Conservation (phyloP, 2,888 invertebrate genomes). For the Drosophila kokeensis region DNA sequence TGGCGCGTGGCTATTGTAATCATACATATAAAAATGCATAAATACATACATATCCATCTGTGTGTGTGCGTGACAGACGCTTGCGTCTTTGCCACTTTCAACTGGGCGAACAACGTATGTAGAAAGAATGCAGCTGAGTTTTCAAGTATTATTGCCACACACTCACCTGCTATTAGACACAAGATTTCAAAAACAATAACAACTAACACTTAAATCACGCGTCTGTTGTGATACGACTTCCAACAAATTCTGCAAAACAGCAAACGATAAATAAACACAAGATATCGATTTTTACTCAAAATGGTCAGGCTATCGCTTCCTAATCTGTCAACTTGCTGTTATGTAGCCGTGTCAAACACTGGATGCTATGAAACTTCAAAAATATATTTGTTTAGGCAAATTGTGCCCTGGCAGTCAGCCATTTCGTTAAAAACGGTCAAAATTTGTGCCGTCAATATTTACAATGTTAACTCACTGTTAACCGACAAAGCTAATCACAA, state of each 20-base stretch:
- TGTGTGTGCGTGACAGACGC: slow-evolving; percentile 40
- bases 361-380: neutral
- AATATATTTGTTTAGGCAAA: neutral
- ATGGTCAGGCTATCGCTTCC: slow-evolving; percentile 14
- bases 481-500: neutral
- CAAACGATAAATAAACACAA: slow-evolving; percentile 14
- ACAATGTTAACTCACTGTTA: neutral
- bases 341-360: neutral
- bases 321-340: neutral
- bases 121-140: neutral
- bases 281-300: slow-evolving; percentile 39
- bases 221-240: slow-evolving; percentile 24
- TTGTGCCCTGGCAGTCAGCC: neutral
- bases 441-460: neutral
- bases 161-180: slow-evolving; percentile 37
- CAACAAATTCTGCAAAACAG: slow-evolving; percentile 15
- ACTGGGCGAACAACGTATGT: slow-evolving; percentile 1
- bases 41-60: slow-evolving; percentile 6
- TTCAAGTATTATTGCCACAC: neutral
- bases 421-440: neutral
- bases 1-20: slow-evolving; percentile 40
- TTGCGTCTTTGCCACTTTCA: slow-evolving; percentile 18
- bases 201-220: slow-evolving; percentile 2
- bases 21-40: slow-evolving; percentile 1
- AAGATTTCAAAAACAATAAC: slow-evolving; percentile 10